Evolutionary conservation across 2,888 invertebrate genomes (phyloP).

Genomic region (Dascillus cervinus): DNA sequence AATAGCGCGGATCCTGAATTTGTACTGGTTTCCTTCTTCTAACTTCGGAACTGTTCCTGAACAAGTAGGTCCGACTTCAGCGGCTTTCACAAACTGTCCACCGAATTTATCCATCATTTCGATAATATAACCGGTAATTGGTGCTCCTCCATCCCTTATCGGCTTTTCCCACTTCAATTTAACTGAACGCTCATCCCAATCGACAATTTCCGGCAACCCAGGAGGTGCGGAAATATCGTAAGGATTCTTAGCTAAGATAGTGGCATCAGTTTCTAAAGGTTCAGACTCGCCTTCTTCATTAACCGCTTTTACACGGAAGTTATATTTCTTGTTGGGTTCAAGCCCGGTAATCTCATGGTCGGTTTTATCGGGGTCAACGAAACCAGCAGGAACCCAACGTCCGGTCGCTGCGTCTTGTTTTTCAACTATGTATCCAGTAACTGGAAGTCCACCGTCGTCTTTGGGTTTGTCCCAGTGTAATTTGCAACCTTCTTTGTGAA

Average conservation of each 20-base stretch:
- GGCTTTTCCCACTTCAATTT: conserved; percentile 89
- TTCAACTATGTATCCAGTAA: conserved; percentile 87
- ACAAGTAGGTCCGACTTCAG: conserved; percentile 77
- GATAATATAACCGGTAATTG: conserved; percentile 87
- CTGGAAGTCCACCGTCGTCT: conserved; percentile 90
- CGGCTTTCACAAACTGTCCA: conserved; percentile 76
- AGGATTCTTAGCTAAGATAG: conserved; percentile 94
- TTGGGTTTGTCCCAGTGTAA: conserved; percentile 92
- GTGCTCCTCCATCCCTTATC: conserved; percentile 84
- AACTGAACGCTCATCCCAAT: conserved; percentile 86
- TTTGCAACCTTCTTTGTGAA: conserved; percentile 90
- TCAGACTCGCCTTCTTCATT: conserved; percentile 98
- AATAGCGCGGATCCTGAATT: conserved; percentile 87
- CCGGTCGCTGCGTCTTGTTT: conserved; percentile 88
- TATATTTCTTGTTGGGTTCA: conserved; percentile 92
- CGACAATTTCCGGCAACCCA: conserved; percentile 83
- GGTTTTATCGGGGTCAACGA: conserved; percentile 71
- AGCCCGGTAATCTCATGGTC: conserved; percentile 82
- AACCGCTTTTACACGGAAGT: conserved; percentile 94
- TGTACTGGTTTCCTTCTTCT: conserved; percentile 92
- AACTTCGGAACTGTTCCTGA: conserved; percentile 83
- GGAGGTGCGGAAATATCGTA: conserved; percentile 84
- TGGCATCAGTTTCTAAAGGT: conserved; percentile 81
- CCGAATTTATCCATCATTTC: conserved; percentile 88
- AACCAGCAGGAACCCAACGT: conserved; percentile 81